Evolutionary conservation across 2,113 vertebrate species (phyloP), one percentile per base, ranked within the genome.

Genomic region (Phylloscopus trochiloides): DNA sequence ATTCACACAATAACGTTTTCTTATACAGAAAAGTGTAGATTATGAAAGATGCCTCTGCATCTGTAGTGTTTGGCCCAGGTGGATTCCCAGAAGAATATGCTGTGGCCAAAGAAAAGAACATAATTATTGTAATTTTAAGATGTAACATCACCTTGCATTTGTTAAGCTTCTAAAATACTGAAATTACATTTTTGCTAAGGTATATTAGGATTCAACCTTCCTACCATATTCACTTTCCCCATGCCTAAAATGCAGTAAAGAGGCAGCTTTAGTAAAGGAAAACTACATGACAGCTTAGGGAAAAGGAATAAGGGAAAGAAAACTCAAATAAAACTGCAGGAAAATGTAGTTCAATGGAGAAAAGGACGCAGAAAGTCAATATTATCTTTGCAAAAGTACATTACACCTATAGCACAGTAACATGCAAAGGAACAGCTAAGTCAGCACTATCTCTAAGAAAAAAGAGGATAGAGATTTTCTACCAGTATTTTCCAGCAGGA

Each of bases 21-120:
- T 95, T 83, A 65, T 71, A 76, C 90, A 90, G 48, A 10, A 67
- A 81, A 74, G 5, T 47, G 40, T 16, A 76, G 66, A 45, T 77
- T 83, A 76, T 1, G 0, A 88, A 92, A 95, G 85, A 94, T 91
- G 92, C 90, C 29, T 88, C 71, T 89, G 94, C 79, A 96, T 96
- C 89, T 88, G 50, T 68, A 85, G 28, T 10, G 8, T 68, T 77
- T 94, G 68, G 76, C 78, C 62, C 57, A 77, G 32, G 73, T 43
- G 63, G 54, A 76, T 85, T 52, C 36, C 78, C 70, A 93, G 73
- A 55, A 90, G 78, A 84, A 70, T 52, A 62, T 21, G 51, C 82
- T 93, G 51, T 50, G 79, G 78, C 77, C 95, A 88, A 51, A 92
- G 52, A 66, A 86, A 94, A 95, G 18, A 95, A 93, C 21, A 68